Percentiles rank a stretch among this genome's conserved stretches.
Evolutionary conservation across 2,888 invertebrate species (phyloP).

Genomic region (Crematogaster levior): DNA sequence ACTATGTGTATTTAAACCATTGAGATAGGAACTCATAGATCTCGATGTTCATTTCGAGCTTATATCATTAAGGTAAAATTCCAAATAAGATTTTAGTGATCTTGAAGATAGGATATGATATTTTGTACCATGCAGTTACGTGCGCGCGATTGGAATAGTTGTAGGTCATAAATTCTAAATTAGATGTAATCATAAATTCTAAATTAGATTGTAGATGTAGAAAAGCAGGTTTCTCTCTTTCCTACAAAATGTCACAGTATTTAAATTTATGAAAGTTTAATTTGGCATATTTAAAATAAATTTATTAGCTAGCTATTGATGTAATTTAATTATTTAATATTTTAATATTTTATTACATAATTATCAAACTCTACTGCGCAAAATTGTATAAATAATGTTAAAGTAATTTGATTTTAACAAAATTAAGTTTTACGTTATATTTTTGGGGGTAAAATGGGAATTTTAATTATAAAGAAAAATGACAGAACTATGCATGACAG

Average conservation of each 20-base stretch:
- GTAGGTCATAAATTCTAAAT: background rate
- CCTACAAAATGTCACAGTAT: background rate
- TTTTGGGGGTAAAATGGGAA: background rate
- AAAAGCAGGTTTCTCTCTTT: background rate
- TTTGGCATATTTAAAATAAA: background rate
- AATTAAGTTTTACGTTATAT: background rate
- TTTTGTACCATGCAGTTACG: background rate
- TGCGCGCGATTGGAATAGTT: background rate
- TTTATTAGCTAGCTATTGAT: background rate
- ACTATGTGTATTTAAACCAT: slow-evolving; percentile 10
- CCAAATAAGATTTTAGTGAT: background rate
- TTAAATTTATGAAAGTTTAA: background rate
- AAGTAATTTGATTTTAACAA: background rate
- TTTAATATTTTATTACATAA: background rate
- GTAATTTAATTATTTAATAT: too few relatives aligned
- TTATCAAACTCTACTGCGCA: background rate
- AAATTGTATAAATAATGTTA: background rate
- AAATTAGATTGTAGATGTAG: background rate
- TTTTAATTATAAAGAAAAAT: background rate
- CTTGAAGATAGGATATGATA: background rate
- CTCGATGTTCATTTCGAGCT: background rate
- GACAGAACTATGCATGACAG: background rate
- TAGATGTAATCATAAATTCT: too few relatives aligned
- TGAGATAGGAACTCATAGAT: background rate
- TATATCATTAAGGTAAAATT: background rate